Evolutionary conservation across 1,140 invertebrate species (phyloP), one percentile per base, ranked within the genome.

Genomic region (Apis florea): DNA sequence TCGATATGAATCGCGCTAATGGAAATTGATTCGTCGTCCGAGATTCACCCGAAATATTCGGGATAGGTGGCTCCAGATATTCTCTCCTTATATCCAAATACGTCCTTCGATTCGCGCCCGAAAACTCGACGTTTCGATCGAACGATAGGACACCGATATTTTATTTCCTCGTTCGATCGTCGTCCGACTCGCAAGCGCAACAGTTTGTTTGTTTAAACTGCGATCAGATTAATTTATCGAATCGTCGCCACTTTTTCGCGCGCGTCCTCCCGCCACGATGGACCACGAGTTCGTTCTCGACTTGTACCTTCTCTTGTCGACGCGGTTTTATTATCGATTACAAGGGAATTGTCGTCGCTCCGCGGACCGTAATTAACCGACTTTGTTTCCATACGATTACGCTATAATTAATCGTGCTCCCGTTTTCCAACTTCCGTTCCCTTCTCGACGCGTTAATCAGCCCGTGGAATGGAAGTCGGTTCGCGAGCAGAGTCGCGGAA

Each of bases 1-100:
- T 53, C 80, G 81, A 85, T 86, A 86, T 86, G 85, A 86, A 86
- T 86, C 84, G 84, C 74, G 85, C 84, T 83, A 86, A 86, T 86
- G 84, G 84, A 86, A 86, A 85, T 75, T 79, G 85, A 86, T 86
- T 86, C 74, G 81, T 79, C 81, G 71, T 70, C 51, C 24, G n/a
- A 56, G 68, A 79, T 53, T 59, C 73, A 54, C 54, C n/a, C n/a
- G 31, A 26, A 76, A 63, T 13, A 31, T 63, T 77, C 80, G 13
- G 53, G 15, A 24, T 75, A 75, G 73, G 72, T 56, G 76, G 75
- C n/a, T n/a, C 31, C 31, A 5, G 31, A 5, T 5, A 40, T 1
- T 12, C 12, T 31, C 5, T 24, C 9, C 40, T 49, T 8, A 19
- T 1, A 11, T 47, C 21, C 40, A 6, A n/a, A 68, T 31, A 31